Evolutionary conservation across 2,888 invertebrate genomes (phyloP).

Genomic region (Macrosiphum euphorbiae): DNA sequence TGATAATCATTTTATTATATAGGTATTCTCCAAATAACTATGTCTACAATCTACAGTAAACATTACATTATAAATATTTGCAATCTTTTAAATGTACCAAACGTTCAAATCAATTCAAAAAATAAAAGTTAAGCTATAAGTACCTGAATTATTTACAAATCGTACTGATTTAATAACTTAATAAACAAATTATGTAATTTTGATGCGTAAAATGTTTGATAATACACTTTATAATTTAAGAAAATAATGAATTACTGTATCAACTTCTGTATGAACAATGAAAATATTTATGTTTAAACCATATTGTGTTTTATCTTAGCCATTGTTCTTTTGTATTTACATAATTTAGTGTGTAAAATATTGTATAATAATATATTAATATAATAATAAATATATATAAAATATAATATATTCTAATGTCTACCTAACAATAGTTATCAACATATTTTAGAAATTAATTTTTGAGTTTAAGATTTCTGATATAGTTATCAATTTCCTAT

Average conservation of each 20-base stretch:
- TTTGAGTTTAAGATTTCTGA: neutral
- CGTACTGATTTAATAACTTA: neutral
- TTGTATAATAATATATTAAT: too few species aligned
- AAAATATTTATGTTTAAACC: conserved; percentile 41
- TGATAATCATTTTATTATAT: neutral
- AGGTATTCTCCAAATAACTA: neutral
- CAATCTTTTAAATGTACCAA: neutral
- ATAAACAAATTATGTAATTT: neutral
- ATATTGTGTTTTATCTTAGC: conserved; percentile 33
- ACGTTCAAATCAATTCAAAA: neutral
- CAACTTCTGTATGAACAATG: conserved; percentile 37
- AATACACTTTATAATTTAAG: neutral
- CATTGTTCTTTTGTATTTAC: conserved; percentile 41
- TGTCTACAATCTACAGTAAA: neutral
- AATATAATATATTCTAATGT: too few species aligned
- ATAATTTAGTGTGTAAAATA: neutral
- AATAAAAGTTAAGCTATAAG: neutral
- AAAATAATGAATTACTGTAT: neutral
- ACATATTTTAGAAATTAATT: neutral
- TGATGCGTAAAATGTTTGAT: neutral
- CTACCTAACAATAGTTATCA: neutral
- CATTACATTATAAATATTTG: neutral
- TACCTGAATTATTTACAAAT: neutral
- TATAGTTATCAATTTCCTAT: neutral
- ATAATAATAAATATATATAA: neutral